phyloP scores from a whole-genome alignment of 2,888 invertebrate species.

The Balanococcus diminutus region DNA sequence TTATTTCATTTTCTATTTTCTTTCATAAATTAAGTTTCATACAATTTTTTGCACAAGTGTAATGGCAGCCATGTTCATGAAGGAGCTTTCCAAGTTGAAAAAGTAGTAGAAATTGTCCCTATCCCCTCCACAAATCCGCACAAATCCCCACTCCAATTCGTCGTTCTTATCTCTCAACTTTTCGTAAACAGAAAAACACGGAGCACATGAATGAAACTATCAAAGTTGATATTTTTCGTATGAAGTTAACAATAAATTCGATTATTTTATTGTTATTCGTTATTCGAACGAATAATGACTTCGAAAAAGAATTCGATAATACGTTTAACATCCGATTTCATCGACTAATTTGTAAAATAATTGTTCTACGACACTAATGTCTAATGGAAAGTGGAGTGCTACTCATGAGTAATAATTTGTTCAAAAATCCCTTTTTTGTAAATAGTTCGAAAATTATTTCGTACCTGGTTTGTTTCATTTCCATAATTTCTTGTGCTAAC shows the following conservation, averaged over 20 bases:
- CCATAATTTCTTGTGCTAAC: not conserved
- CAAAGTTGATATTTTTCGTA: not conserved
- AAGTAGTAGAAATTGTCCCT: too few species aligned
- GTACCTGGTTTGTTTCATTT: not conserved
- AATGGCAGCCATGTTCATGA: too few species aligned
- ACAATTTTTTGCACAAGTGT: too few species aligned
- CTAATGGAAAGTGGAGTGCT: constrained; percentile 36
- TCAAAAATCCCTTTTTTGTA: not conserved
- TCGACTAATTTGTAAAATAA: not conserved
- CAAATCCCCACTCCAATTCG: too few species aligned
- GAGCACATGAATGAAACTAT: not conserved
- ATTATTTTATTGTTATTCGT: not conserved
- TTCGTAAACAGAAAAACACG: not conserved
- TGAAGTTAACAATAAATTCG: not conserved
- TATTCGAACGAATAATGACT: too few species aligned
- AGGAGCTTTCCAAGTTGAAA: too few species aligned
- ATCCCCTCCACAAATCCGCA: too few species aligned
- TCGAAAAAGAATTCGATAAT: not conserved
- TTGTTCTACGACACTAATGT: not conserved
- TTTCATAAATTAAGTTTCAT: too few species aligned
- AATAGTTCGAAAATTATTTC: not conserved
- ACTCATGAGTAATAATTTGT: not conserved
- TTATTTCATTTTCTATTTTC: too few species aligned
- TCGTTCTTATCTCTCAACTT: not conserved
- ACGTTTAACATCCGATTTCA: not conserved